Conservation (phyloP, 2,888 invertebrate genomes). For the Napeogenes inachia region DNA sequence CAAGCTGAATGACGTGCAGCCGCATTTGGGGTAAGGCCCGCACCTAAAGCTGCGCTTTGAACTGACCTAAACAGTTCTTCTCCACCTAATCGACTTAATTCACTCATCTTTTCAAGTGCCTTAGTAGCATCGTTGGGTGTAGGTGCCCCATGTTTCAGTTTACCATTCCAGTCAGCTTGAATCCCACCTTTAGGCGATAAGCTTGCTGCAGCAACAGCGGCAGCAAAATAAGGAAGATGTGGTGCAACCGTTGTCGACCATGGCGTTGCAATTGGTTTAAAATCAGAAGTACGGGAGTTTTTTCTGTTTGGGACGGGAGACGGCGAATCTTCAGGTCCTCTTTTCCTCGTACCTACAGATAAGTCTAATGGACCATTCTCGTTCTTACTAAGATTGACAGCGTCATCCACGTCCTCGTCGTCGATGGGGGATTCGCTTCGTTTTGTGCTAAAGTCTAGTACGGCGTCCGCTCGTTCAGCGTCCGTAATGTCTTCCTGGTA, state of each 20-base stretch:
- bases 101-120: conserved; percentile 94
- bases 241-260: conserved; percentile 89
- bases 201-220: conserved; percentile 86
- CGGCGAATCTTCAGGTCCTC: conserved; percentile 80
- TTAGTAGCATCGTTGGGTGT: conserved; percentile 90
- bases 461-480: conserved; percentile 79
- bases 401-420: conserved; percentile 75
- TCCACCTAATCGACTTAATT: conserved; percentile 89
- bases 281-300: conserved; percentile 81
- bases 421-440: conserved; percentile 74
- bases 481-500: conserved; percentile 84
- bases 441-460: conserved; percentile 90
- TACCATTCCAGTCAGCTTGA: conserved; percentile 86
- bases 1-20: conserved; percentile 91
- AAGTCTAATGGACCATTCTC: conserved; percentile 87
- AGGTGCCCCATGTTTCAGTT: conserved; percentile 81
- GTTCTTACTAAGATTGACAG: conserved; percentile 84
- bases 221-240: conserved; percentile 88
- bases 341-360: conserved; percentile 85
- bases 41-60: conserved; percentile 72
- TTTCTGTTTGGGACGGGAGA: conserved; percentile 81
- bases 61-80: conserved; percentile 84
- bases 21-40: conserved; percentile 72
- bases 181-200: conserved; percentile 84
- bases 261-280: conserved; percentile 83